phyloP scores from a whole-genome alignment of 2,113 vertebrate genomes.

The Platycercus adscitus region DNA sequence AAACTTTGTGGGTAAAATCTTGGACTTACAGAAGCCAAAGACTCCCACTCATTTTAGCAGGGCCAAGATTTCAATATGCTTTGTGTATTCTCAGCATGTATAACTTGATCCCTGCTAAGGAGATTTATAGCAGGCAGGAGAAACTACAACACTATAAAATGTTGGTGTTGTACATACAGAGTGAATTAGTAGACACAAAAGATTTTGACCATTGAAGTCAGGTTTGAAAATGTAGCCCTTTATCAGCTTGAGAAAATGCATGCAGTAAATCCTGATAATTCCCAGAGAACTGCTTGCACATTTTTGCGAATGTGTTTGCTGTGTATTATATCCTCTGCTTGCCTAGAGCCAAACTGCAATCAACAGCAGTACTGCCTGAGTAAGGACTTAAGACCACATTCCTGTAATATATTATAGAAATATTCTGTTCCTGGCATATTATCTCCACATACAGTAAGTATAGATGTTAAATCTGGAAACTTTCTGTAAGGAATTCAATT shows the following conservation, averaged over 20 bases:
- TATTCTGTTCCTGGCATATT: background rate
- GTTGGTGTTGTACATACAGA: background rate
- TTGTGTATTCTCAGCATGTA: background rate
- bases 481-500: background rate
- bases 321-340: background rate
- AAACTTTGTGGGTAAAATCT: background rate
- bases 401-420: background rate
- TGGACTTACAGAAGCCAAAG: background rate
- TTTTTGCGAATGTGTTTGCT: background rate
- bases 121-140: slow-evolving; percentile 26
- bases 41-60: background rate
- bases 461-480: background rate
- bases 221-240: slow-evolving; percentile 15
- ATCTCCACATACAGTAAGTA: background rate
- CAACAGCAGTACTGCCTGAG: background rate
- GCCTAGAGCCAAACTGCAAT: background rate
- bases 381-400: background rate
- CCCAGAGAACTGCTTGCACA: background rate
- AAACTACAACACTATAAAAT: slow-evolving; percentile 17
- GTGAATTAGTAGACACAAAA: slow-evolving; percentile 15
- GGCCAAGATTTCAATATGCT: slow-evolving; percentile 25
- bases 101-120: background rate
- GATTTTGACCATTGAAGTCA: background rate
- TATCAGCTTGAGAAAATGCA: background rate
- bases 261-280: slow-evolving; percentile 17